These are phyloP conservation scores for Sisyra nigra DNA, from an alignment of 2,888 invertebrate genomes.

Conservation along the genomic window DNA sequence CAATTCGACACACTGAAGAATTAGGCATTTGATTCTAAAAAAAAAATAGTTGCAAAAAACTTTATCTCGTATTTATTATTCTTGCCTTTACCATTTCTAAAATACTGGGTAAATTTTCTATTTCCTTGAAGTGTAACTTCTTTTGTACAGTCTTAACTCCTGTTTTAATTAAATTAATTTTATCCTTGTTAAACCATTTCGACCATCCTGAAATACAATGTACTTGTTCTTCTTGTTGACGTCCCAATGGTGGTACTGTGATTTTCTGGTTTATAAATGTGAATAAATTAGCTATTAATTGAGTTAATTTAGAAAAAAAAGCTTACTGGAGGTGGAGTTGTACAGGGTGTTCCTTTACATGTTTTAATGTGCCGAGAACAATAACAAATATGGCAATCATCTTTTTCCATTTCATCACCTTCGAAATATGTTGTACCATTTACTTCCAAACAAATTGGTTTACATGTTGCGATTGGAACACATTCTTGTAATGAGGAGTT, in stretches of 20 bases:
- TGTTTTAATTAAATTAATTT: slow-evolving; percentile 17
- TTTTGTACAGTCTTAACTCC: slow-evolving; percentile 21
- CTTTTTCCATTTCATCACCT: slow-evolving; percentile 58
- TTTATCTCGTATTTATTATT: background rate
- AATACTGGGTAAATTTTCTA: slow-evolving; percentile 37
- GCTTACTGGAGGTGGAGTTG: slow-evolving; percentile 22
- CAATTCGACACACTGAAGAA: slow-evolving; percentile 38
- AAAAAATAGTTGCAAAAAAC: slow-evolving; percentile 1
- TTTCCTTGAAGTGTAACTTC: slow-evolving; percentile 28
- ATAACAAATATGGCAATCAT: slow-evolving; percentile 65
- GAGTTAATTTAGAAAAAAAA: background rate
- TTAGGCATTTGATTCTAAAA: slow-evolving; percentile 25
- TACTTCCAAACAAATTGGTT: slow-evolving; percentile 48
- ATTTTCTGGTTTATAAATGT: background rate
- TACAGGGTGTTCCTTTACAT: slow-evolving; percentile 57
- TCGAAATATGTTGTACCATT: slow-evolving; percentile 54
- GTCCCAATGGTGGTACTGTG: background rate
- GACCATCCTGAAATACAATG: slow-evolving; percentile 62
- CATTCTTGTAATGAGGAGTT: slow-evolving; percentile 55
- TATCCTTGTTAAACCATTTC: slow-evolving; percentile 53
- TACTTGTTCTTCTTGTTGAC: slow-evolving; percentile 15
- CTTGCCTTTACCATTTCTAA: slow-evolving; percentile 32
- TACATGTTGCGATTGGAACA: slow-evolving; percentile 55
- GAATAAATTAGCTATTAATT: background rate
- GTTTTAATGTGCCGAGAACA: slow-evolving; percentile 52